Conservation (phyloP, 2,797 vertebrate species). For the Petrocephalus sullivani region DNA sequence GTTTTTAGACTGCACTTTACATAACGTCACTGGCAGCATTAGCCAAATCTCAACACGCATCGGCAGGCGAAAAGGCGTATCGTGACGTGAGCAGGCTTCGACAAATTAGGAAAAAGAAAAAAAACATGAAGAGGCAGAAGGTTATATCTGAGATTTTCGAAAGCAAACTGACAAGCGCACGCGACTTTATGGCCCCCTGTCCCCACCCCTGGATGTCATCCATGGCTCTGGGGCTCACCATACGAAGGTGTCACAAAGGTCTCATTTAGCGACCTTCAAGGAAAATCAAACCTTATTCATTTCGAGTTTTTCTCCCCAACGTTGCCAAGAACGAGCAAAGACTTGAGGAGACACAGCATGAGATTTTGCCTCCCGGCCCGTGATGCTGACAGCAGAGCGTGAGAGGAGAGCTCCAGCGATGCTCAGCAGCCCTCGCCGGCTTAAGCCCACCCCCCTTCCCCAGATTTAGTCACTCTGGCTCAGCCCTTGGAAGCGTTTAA, state of each 20-base stretch:
- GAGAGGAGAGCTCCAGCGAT: neutral
- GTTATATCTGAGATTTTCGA: neutral
- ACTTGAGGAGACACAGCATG: neutral
- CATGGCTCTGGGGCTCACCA: neutral
- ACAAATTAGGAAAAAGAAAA: neutral
- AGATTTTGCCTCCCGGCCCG: neutral
- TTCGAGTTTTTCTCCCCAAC: neutral
- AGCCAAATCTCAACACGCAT: neutral
- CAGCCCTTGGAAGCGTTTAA: neutral
- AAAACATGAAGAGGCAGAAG: neutral
- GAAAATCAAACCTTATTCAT: neutral
- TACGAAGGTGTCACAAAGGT: neutral
- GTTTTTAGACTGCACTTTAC: neutral
- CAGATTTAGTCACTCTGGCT: slow-evolving; percentile 2
- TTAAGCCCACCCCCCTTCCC: neutral
- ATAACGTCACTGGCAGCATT: neutral
- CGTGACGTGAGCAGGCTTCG: neutral
- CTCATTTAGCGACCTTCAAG: neutral
- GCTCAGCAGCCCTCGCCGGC: neutral
- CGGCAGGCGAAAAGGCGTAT: neutral
- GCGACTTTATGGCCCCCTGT: too few relatives aligned
- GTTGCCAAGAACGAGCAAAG: neutral
- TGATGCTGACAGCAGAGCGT: neutral
- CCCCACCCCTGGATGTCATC: neutral
- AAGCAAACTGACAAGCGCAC: neutral